phyloP scores from a whole-genome alignment of 2,797 vertebrate species.

The Euthynnus affinis region DNA sequence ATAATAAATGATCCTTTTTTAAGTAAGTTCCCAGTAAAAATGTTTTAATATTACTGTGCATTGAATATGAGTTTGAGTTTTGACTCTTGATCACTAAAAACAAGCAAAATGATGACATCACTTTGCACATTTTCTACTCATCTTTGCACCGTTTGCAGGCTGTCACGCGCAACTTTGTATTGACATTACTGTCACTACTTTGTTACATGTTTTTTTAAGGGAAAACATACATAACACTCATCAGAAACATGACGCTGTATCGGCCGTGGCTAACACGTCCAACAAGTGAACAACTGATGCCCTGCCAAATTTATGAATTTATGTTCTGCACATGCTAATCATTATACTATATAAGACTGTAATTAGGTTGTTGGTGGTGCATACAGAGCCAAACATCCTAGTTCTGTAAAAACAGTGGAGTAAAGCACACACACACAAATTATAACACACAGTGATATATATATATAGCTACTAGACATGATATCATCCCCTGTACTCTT shows the following conservation, averaged over 20 bases:
- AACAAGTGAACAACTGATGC: not conserved
- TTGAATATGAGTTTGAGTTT: not conserved
- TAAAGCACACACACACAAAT: not conserved
- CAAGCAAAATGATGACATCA: not conserved
- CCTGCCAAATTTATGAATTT: slow-evolving; percentile 30
- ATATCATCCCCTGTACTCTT: not conserved
- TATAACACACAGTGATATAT: not conserved
- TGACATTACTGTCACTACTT: not conserved
- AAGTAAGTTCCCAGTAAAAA: too few relatives aligned
- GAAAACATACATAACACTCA: not conserved
- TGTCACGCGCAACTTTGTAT: not conserved
- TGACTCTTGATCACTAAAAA: not conserved
- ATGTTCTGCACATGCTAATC: not conserved
- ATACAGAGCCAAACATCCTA: not conserved
- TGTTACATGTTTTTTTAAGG: too few relatives aligned
- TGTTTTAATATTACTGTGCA: not conserved
- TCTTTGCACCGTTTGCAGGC: not conserved
- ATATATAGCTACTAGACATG: not conserved
- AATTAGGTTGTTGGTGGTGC: slow-evolving; percentile 8
- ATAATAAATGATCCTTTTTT: too few relatives aligned
- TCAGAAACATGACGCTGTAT: not conserved
- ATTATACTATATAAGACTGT: slow-evolving; percentile 3
- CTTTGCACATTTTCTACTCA: not conserved
- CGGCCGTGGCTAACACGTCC: not conserved
- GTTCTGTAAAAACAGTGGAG: not conserved